These are phyloP conservation scores for Synchiropus splendidus DNA, from an alignment of 2,113 vertebrate species.

Conservation along the genomic window DNA sequence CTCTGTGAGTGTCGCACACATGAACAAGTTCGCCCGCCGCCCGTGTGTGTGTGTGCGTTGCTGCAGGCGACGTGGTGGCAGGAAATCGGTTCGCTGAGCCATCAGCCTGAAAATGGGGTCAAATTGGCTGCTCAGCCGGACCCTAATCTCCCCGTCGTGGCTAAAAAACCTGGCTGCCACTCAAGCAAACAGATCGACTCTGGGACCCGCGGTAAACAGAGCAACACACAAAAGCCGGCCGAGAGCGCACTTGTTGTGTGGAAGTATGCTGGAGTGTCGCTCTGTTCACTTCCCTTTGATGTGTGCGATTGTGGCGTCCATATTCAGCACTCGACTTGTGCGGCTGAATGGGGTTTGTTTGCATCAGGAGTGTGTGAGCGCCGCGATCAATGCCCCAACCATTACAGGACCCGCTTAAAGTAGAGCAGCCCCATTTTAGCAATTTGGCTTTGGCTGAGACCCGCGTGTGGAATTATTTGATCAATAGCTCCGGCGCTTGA, in stretches of 20 bases:
- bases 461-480: constrained; percentile 69
- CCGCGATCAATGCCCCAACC: constrained; percentile 61
- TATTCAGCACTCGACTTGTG: constrained; percentile 23
- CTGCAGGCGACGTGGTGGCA: constrained; percentile 27
- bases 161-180: constrained; percentile 31
- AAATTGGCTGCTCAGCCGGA: constrained; percentile 60
- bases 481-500: constrained; percentile 67
- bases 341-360: constrained; percentile 64
- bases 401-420: constrained; percentile 64
- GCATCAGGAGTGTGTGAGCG: constrained; percentile 51
- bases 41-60: constrained; percentile 8
- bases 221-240: constrained; percentile 42
- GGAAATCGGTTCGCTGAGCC: constrained; percentile 51
- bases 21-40: constrained; percentile 17
- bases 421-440: constrained; percentile 62
- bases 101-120: constrained; percentile 60
- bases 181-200: constrained; percentile 34
- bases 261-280: constrained; percentile 6
- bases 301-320: constrained; percentile 1
- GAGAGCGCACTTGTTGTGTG: constrained; percentile 2
- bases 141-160: constrained; percentile 62
- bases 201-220: constrained; percentile 37
- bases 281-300: too few relatives aligned
- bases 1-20: constrained; percentile 15
- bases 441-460: constrained; percentile 61